phyloP scores from a whole-genome alignment of 2,797 vertebrate species.

The Dendrocincla tyrannina region DNA sequence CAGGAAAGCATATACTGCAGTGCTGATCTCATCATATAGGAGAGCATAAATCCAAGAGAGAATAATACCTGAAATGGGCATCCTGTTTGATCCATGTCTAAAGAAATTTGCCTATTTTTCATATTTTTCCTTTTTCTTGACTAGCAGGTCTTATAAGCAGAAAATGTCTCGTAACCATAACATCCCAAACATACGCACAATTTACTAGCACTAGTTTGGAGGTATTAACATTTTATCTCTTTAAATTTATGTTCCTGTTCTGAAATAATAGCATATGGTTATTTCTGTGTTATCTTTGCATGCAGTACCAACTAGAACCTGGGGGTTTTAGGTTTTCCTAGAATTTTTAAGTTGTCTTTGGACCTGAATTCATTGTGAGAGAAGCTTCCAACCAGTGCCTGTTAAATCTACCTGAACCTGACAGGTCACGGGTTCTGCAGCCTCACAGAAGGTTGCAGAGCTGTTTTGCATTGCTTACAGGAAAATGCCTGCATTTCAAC shows the following conservation, averaged over 20 bases:
- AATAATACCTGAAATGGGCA: not conserved
- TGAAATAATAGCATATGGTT: not conserved
- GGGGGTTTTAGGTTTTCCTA: not conserved
- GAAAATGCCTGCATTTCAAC: not conserved
- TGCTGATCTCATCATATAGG: not conserved
- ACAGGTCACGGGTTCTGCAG: not conserved
- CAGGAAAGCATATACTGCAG: not conserved
- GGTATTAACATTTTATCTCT: not conserved
- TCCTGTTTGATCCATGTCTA: not conserved
- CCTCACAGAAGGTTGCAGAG: not conserved
- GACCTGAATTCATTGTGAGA: not conserved
- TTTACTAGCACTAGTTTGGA: not conserved
- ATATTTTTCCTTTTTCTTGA: not conserved
- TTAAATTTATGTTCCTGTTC: not conserved
- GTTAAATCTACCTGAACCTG: not conserved
- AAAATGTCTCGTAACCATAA: not conserved
- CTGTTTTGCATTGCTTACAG: not conserved
- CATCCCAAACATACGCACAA: not conserved
- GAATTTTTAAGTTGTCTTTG: not conserved
- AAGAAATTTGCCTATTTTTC: not conserved
- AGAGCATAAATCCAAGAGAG: not conserved
- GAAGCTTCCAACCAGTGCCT: not conserved
- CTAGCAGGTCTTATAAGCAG: not conserved
- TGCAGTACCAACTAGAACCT: not conserved
- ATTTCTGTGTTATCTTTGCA: not conserved